Evolutionary conservation across 2,797 vertebrate species (phyloP).

Genomic region (Malurus leucopterus): DNA sequence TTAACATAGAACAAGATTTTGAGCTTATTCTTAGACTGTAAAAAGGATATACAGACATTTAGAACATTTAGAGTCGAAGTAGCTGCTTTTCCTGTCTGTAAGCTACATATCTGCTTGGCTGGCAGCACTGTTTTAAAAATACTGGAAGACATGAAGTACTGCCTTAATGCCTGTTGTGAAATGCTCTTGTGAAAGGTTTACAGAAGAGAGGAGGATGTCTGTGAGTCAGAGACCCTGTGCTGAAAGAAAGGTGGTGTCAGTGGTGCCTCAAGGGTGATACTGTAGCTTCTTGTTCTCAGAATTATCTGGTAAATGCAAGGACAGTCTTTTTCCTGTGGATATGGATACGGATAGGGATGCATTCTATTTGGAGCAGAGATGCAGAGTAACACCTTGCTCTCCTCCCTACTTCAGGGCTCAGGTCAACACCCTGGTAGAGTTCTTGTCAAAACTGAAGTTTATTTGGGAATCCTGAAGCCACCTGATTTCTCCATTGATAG

Average conservation of each 20-base stretch:
- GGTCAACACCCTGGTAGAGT: background rate
- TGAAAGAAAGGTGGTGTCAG: background rate
- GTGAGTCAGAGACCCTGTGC: background rate
- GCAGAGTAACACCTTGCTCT: background rate
- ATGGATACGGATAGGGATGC: too few relatives aligned
- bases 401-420: background rate
- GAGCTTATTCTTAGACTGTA: background rate
- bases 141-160: background rate
- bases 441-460: background rate
- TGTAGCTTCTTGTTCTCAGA: background rate
- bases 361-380: background rate
- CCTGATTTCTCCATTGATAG: background rate
- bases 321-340: background rate
- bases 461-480: background rate
- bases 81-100: background rate
- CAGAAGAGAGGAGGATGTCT: background rate
- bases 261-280: background rate
- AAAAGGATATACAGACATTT: background rate
- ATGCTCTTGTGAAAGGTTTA: background rate
- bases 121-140: background rate
- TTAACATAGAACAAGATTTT: background rate
- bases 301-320: rapidly evolving
- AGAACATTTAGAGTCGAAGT: background rate
- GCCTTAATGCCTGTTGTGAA: background rate
- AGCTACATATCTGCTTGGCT: background rate